Base-by-base conservation (phyloP, 2,888 invertebrate genomes). In the Girardia tigrina region DNA sequence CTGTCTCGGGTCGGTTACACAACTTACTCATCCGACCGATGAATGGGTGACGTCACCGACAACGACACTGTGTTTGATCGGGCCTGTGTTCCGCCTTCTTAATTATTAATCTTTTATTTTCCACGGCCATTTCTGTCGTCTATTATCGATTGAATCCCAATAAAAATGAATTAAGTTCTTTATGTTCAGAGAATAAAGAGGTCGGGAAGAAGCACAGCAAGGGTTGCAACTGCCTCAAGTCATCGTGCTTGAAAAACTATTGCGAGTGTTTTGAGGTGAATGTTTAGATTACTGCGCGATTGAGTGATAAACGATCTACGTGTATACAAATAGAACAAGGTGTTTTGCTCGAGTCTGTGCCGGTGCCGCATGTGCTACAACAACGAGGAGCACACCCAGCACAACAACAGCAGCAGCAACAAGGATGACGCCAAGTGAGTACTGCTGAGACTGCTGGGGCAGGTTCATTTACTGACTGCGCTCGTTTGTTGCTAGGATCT, bases 271-370 rank as follows among this genome's bases (percentile, higher is more conserved):
- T 56, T 56, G 56, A 56, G 56, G 56, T 56, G n/a, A n/a, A 23
- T 36, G 16, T 12, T 16, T 36, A 16, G 36, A 36, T 12, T 36
- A 12, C 16, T 36, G 36, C 16, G 8, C 12, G 16, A 36, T 36
- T 12, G 16, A 36, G 8, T 12, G 16, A 36, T 12, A 36, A 12
- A 36, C 8, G 8, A 16, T 36, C 12, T 36, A 12, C 16, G 16
- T 36, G 8, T 8, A 36, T 36, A 8, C 36, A 16, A 12, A 12
- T 16, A 56, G 56, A 56, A 56, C 56, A 56, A 56, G 23, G 56
- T 56, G n/a, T 56, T 56, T n/a, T 56, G 56, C 56, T 56, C 56
- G 23, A 56, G n/a, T 56, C 56, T 56, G 56, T 56, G 56, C n/a
- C 56, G 56, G 4, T 56, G 56, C n/a, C 56, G 56, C 56, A 56